A percentile compares a stretch with the other conserved stretches of the same genome.
Conservation (phyloP, 1,140 invertebrate genomes). For the Magallana angulata region DNA sequence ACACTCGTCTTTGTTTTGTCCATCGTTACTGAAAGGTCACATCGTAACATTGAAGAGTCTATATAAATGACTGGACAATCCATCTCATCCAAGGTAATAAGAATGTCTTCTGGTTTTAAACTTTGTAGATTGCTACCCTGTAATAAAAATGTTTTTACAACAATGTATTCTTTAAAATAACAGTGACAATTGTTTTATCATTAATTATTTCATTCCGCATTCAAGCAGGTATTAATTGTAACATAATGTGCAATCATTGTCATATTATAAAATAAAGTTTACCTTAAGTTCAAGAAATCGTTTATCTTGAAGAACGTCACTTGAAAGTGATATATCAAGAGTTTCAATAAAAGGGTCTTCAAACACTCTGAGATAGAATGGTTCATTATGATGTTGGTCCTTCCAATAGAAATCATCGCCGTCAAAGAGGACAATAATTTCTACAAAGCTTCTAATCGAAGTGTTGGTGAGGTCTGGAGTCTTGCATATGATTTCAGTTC, state of each 20-base stretch:
- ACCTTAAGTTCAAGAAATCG: neutral
- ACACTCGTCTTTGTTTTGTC: no score
- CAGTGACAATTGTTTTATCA: no score
- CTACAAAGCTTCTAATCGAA: neutral
- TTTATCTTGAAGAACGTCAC: neutral
- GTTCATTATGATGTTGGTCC: neutral
- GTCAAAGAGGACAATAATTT: neutral
- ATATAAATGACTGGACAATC: neutral
- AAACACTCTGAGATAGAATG: neutral
- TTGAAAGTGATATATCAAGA: neutral
- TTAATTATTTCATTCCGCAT: no score
- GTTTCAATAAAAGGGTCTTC: neutral
- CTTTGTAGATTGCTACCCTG: neutral
- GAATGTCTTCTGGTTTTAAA: neutral
- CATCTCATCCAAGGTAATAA: neutral
- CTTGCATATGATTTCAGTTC: neutral
- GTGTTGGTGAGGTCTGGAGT: neutral
- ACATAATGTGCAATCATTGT: no score
- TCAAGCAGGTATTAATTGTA: no score
- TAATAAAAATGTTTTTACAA: neutral
- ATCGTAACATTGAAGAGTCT: neutral
- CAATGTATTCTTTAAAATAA: no score
- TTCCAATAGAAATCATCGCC: conserved; percentile 17
- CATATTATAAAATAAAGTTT: no score
- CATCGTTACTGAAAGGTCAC: neutral